Conservation (phyloP, 2,888 invertebrate species). For the Epinotia demarniana region DNA sequence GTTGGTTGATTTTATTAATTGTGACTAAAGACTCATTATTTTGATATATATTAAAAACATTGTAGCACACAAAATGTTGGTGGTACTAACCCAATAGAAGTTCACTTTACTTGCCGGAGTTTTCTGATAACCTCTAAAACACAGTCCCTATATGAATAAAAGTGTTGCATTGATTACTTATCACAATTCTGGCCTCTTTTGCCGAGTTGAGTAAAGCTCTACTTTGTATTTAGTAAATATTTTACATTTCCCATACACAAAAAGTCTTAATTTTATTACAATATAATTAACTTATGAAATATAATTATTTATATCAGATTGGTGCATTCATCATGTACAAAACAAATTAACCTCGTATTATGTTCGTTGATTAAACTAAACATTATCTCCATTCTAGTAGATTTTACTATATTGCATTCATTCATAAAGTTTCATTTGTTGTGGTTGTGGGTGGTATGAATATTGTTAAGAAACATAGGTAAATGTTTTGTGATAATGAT, state of each 20-base stretch:
- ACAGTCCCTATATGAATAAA: neutral
- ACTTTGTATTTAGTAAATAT: neutral
- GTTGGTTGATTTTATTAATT: neutral
- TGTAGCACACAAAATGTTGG: neutral
- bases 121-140: slow-evolving; percentile 13
- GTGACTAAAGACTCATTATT: neutral
- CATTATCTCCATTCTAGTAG: neutral
- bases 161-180: neutral
- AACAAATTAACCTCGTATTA: neutral
- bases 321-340: too few relatives aligned
- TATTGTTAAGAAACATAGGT: too few relatives aligned
- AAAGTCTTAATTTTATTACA: neutral
- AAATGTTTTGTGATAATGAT: too few relatives aligned
- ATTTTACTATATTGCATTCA: neutral
- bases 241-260: neutral
- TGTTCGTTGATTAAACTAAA: neutral
- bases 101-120: neutral
- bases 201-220: neutral
- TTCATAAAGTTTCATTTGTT: neutral
- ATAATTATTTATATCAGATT: too few relatives aligned
- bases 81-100: neutral
- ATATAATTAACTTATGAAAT: neutral
- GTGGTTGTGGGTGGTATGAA: too few relatives aligned
- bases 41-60: neutral
- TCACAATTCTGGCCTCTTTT: neutral